Evolutionary conservation across 2,888 invertebrate genomes (phyloP).

Genomic region (Abrostola tripartita): DNA sequence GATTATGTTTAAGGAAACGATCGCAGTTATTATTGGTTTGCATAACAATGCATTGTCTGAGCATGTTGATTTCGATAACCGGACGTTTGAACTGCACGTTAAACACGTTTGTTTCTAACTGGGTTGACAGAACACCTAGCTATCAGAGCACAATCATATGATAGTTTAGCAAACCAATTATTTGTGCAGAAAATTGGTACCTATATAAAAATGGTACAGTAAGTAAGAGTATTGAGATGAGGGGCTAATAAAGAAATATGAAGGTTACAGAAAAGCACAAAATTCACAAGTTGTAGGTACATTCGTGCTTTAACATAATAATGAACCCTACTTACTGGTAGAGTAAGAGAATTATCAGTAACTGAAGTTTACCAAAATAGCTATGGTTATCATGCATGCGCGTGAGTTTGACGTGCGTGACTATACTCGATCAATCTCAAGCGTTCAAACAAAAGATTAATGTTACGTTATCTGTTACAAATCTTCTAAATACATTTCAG

Average conservation of each 20-base stretch:
- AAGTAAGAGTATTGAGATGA: no score
- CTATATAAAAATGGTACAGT: background rate
- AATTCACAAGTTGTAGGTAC: no score
- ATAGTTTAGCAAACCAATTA: background rate
- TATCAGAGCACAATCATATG: background rate
- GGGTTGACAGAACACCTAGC: background rate
- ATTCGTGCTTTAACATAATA: no score
- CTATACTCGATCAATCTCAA: slow-evolving; percentile 38
- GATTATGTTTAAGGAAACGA: slow-evolving; percentile 9
- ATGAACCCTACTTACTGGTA: no score
- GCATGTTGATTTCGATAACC: slow-evolving; percentile 13
- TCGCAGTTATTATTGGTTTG: slow-evolving; percentile 7
- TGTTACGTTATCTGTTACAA: slow-evolving; percentile 21
- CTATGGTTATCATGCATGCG: slow-evolving; percentile 36
- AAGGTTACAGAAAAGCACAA: no score
- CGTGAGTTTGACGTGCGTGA: slow-evolving; percentile 47
- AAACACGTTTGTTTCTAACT: background rate
- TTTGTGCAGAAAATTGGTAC: no score
- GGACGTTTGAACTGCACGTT: slow-evolving; percentile 11
- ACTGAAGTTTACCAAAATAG: slow-evolving; percentile 23
- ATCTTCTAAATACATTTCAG: slow-evolving; percentile 16
- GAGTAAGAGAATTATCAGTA: slow-evolving; percentile 8
- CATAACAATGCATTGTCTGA: slow-evolving; percentile 28
- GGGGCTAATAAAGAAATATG: no score
- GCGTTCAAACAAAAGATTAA: slow-evolving; percentile 45